Evolutionary conservation across 2,113 vertebrate species (phyloP), one percentile per base, ranked within the genome.

Genomic region (Pteruthius melanotis): DNA sequence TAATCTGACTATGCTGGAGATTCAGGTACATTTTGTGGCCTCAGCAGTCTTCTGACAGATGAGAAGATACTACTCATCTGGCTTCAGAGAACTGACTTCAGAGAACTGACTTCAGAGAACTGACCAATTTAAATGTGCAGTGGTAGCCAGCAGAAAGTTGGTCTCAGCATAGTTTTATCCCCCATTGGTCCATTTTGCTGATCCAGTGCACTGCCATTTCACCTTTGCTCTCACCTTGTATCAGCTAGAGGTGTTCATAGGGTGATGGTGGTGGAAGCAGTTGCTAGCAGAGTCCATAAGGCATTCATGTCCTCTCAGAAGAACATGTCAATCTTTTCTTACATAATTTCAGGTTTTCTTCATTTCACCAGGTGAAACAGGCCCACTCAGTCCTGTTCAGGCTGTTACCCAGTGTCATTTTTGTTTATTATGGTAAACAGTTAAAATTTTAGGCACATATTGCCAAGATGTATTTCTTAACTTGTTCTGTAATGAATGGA

Each of bases 391-490:
- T 70, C 53, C 13, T 40, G 23, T 63, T 74, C 18, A 69, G 12
- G 8, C 20, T 53, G 8, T 68, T 92, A 37, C 0, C 9, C 4
- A 8, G 8, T 66, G 8, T 21, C 42, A 20, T 0, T 64, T 71
- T 68, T 54, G 17, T 50, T 69, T 65, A 4, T 39, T 74, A 13
- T 18, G 10, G 13, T 35, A 31, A 44, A 20, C 33, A 70, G 19
- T 2, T 63, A 74, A 33, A 33, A 40, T 64, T 78, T 78, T 49
- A 52, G 33, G 30, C 44, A 4, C 2, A 0, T 59, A 10, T n/a
- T 49, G 7, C 42, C 6, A 54, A 22, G 5, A 33, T 81, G 12
- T 45, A 8, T 81, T 80, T 87, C 53, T 65, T 83, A 44, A 64
- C 22, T 59, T 71, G 23, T 30, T 90, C 37, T 83, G 35, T 83